Conservation (phyloP, 2,888 invertebrate genomes). For the Entomobrya proxima region DNA sequence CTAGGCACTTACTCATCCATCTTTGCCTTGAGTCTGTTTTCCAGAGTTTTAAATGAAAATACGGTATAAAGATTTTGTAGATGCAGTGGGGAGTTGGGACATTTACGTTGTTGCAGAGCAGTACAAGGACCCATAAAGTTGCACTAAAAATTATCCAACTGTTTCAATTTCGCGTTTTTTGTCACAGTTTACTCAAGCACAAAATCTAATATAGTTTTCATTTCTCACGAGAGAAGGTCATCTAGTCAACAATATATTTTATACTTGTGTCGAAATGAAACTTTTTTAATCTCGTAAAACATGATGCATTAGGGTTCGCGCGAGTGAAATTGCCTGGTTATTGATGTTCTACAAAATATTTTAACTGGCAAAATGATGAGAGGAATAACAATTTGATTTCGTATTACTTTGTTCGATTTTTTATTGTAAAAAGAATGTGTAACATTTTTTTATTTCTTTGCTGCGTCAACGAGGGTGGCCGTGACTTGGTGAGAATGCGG, state of each 20-base stretch:
- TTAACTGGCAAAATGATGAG: not conserved
- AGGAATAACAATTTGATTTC: conserved; percentile 6
- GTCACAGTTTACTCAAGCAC: not conserved
- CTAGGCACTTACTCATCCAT: not conserved
- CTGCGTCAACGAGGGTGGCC: conserved; percentile 31
- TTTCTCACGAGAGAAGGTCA: not conserved
- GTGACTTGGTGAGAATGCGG: not conserved
- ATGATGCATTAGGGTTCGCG: not conserved
- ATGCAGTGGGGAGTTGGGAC: not conserved
- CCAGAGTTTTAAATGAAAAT: conserved; percentile 14
- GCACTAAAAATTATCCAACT: conserved; percentile 10
- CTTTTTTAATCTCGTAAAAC: not conserved
- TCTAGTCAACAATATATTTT: not conserved
- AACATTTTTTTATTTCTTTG: conserved; percentile 4
- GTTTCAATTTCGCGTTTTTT: conserved; percentile 17
- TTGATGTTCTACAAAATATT: not conserved
- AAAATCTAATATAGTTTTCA: conserved; percentile 24
- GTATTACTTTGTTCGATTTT: not conserved
- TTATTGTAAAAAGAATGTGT: not conserved
- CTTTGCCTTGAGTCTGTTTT: not conserved
- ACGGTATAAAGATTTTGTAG: not conserved
- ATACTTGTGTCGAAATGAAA: not conserved
- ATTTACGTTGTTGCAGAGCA: not conserved
- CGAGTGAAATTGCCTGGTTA: not conserved
- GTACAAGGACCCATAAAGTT: not conserved